Evolutionary conservation across 2,888 invertebrate genomes (phyloP).

Genomic region (Sturmia bella): DNA sequence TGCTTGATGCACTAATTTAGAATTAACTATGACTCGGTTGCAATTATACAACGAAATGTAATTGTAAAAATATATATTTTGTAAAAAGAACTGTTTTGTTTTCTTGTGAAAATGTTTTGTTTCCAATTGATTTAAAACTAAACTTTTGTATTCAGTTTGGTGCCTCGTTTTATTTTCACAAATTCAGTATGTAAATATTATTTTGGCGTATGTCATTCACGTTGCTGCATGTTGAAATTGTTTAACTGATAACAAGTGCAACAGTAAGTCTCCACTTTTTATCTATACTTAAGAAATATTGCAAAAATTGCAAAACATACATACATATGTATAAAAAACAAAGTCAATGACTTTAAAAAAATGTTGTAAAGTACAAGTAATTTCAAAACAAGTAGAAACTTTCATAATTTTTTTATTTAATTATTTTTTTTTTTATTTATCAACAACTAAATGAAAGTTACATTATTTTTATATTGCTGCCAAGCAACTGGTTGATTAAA

Average conservation of each 20-base stretch:
- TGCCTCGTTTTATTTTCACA: too few species aligned
- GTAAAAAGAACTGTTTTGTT: too few species aligned
- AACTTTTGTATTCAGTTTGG: too few species aligned
- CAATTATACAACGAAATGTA: too few species aligned
- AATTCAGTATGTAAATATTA: too few species aligned
- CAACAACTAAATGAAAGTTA: constrained; percentile 28
- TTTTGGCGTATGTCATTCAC: neutral
- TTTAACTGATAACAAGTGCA: constrained; percentile 33
- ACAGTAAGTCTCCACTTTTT: constrained; percentile 26
- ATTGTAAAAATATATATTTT: too few species aligned
- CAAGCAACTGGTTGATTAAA: too few species aligned
- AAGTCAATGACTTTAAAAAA: constrained; percentile 55
- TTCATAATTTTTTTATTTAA: constrained; percentile 10
- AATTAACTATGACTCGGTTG: too few species aligned
- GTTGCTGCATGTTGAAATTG: neutral
- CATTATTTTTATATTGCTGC: neutral
- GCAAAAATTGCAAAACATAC: constrained; percentile 42
- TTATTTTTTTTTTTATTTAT: constrained; percentile 39
- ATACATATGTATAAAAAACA: neutral
- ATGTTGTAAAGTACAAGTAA: constrained; percentile 33
- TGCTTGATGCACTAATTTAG: too few species aligned
- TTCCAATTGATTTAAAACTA: too few species aligned
- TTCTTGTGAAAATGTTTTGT: too few species aligned
- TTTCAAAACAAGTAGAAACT: neutral
- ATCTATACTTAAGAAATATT: constrained; percentile 21